Evolutionary conservation across 2,113 vertebrate species (phyloP).

Genomic region (Notiomystis cincta): DNA sequence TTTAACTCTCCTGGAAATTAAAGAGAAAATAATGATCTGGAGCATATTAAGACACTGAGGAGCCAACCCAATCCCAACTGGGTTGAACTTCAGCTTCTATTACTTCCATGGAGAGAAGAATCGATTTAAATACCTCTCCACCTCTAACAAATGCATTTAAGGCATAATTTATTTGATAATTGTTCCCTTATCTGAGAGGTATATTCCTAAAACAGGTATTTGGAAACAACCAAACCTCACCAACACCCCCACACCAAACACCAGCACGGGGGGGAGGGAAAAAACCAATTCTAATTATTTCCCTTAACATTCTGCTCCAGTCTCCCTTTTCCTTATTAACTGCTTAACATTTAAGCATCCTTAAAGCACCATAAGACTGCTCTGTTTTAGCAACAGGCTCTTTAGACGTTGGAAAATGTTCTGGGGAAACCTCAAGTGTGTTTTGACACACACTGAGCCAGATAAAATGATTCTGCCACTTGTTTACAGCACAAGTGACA

Average conservation of each 20-base stretch:
- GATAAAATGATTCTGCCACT: background rate
- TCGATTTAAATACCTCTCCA: background rate
- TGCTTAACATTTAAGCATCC: background rate
- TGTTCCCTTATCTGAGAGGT: background rate
- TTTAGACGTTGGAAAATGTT: background rate
- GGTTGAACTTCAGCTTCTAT: background rate
- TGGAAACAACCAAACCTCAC: background rate
- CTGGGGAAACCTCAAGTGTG: background rate
- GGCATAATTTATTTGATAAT: background rate
- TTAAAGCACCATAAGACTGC: background rate
- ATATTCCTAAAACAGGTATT: background rate
- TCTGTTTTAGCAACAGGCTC: background rate
- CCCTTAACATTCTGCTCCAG: background rate
- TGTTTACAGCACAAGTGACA: conserved; percentile 35
- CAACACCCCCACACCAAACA: background rate
- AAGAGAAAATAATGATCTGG: background rate
- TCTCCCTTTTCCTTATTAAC: background rate
- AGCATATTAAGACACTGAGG: background rate
- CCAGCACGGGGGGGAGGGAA: rapidly evolving
- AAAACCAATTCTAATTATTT: background rate
- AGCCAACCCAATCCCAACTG: background rate
- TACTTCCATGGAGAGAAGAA: background rate
- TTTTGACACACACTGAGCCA: conserved; percentile 10
- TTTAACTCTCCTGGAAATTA: background rate
- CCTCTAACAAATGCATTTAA: background rate